phyloP scores from a whole-genome alignment of 2,888 invertebrate genomes.

The Sabatieria punctata region DNA sequence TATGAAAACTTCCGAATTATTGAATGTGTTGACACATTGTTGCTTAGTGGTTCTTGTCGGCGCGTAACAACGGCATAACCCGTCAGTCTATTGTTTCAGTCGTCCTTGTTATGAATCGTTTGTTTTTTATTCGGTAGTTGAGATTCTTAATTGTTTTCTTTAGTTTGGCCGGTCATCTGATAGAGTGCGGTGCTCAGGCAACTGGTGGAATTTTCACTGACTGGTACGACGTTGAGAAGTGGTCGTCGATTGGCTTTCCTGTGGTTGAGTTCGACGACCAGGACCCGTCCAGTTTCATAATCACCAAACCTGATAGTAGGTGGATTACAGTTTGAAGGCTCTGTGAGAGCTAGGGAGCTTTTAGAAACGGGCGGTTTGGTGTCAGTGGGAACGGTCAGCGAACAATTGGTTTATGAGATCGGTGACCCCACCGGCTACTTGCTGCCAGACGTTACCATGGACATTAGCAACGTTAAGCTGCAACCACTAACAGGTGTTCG shows the following conservation, averaged over 20 bases:
- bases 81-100: too few species aligned
- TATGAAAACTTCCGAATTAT: too few species aligned
- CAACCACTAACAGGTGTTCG: constrained; percentile 19
- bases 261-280: constrained; percentile 35
- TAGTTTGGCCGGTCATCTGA: constrained; percentile 39
- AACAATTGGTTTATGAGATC: constrained; percentile 40
- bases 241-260: constrained; percentile 39
- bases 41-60: too few species aligned
- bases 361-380: constrained; percentile 37
- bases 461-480: constrained; percentile 35
- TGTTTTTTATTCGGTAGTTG: neutral
- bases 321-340: neutral
- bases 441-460: constrained; percentile 39
- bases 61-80: too few species aligned
- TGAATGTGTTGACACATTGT: too few species aligned
- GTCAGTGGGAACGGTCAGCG: constrained; percentile 34
- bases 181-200: constrained; percentile 41
- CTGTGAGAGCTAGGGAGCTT: neutral
- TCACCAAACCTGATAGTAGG: constrained; percentile 34
- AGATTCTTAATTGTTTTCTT: constrained; percentile 6
- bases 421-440: constrained; percentile 37
- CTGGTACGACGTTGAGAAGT: constrained; percentile 33
- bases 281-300: constrained; percentile 29
- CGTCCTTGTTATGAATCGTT: too few species aligned
- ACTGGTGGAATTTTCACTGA: constrained; percentile 41